Evolutionary conservation across 2,113 vertebrate species (phyloP), one percentile per base, ranked within the genome.

Genomic region (Brachionichthys hirsutus): DNA sequence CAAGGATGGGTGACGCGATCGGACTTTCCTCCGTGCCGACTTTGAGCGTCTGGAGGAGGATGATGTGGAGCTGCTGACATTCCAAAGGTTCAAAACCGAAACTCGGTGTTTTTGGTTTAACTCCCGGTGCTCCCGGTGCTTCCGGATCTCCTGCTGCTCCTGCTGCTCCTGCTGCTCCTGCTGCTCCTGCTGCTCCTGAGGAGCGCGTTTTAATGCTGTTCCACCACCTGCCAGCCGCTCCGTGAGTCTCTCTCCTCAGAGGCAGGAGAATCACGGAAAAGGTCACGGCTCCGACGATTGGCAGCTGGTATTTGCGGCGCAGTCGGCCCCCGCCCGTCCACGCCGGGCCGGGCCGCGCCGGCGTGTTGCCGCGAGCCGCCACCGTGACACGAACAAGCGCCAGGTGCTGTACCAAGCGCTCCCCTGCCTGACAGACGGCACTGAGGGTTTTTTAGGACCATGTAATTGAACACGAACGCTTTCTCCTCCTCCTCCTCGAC

Each of bases 241-340:
- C n/a, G 53, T 12, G 41, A 53, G 22, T 34, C 43, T 67, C 59
- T 62, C 51, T 22, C 41, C 81, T 85, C 72, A 46, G 71, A 77
- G 62, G 75, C 47, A 69, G 62, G 54, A 82, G 70, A 81, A 63
- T 70, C 66, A 20, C 52, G 55, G 73, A 72, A 89, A 89, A 89
- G 88, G 88, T 90, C 87, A 86, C 67, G 58, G 47, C 24, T 36
- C 10, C 51, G 54, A 42, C 55, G 58, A 77, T 66, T 85, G 87
- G 83, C 87, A 80, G 85, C 73, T 87, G 85, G 74, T 87, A 87
- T 90, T 88, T 90, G 58, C 77, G 56, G 41, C 16, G 44, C 48
- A 82, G 79, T 82, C 75, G 49, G 69, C 55, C 55, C 44, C 66
- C 61, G 13, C 46, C 63, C 10, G 48, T 57, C 52, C 51, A 2